Percentiles rank a stretch among this genome's conserved stretches.
These are phyloP conservation scores for Solea solea DNA, from an alignment of 2,113 vertebrate species.

Conservation along the genomic window DNA sequence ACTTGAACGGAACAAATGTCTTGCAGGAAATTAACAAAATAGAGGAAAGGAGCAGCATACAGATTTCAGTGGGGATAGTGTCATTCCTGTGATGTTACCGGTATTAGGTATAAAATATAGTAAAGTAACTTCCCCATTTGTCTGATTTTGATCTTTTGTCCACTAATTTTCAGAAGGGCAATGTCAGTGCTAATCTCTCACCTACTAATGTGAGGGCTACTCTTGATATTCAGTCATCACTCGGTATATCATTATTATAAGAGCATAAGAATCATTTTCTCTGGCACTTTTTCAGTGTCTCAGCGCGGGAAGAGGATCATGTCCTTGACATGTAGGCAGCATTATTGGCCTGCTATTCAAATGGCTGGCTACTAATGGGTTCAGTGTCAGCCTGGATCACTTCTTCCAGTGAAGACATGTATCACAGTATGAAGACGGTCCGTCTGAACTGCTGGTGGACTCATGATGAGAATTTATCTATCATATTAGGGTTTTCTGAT, in stretches of 20 bases:
- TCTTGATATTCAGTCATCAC: constrained; percentile 8
- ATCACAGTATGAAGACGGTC: constrained; percentile 9
- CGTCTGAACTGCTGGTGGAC: constrained; percentile 6
- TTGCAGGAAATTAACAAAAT: not conserved
- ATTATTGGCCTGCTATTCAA: constrained; percentile 20
- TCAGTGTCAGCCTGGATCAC: constrained; percentile 11
- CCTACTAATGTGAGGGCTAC: not conserved
- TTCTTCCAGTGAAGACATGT: constrained; percentile 23
- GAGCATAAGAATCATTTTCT: not conserved
- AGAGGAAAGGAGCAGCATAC: not conserved
- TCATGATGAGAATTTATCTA: constrained; percentile 10
- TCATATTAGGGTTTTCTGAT: constrained; percentile 13
- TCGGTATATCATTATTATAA: not conserved
- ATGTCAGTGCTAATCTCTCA: constrained; percentile 21
- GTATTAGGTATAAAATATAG: not conserved
- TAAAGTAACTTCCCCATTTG: not conserved
- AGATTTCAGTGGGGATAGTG: constrained; percentile 13
- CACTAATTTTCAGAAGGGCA: constrained; percentile 21
- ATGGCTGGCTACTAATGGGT: constrained; percentile 23
- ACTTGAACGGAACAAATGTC: constrained; percentile 8
- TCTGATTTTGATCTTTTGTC: not conserved
- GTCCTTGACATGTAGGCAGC: constrained; percentile 23
- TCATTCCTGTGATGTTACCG: not conserved
- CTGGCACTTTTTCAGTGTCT: not conserved
- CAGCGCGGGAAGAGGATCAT: constrained; percentile 2